Percentiles rank a stretch among this genome's conserved stretches.
Conservation (phyloP, 2,888 invertebrate genomes). For the Steromphala cineraria region DNA sequence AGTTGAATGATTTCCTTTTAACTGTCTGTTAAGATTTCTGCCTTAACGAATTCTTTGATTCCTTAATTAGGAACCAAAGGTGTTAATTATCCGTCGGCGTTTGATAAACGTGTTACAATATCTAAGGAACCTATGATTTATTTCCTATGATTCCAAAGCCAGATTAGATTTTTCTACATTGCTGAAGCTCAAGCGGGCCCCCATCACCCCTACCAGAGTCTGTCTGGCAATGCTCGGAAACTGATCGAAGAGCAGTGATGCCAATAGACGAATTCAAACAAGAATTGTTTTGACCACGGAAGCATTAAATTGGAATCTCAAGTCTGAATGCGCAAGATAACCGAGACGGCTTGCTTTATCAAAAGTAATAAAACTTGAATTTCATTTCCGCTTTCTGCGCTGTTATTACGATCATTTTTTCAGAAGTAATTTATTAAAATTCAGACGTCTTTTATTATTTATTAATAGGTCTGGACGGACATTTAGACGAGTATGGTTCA, state of each 20-base stretch:
- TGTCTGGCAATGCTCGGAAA: not conserved
- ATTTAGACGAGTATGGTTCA: no score
- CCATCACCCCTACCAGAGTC: not conserved
- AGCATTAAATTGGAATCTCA: not conserved
- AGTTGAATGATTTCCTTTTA: no score
- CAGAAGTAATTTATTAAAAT: no score
- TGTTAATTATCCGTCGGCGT: not conserved
- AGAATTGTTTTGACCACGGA: constrained; percentile 11
- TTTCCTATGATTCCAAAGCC: not conserved
- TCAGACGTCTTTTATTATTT: no score
- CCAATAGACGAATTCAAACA: not conserved
- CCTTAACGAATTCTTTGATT: no score
- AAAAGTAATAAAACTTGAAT: no score
- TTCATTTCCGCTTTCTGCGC: no score
- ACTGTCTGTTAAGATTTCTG: no score
- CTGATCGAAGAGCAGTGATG: not conserved
- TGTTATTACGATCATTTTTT: no score
- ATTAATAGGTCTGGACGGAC: no score
- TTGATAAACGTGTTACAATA: not conserved
- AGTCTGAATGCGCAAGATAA: not conserved
- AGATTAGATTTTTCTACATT: not conserved
- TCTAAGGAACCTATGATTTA: not conserved
- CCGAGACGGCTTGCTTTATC: no score
- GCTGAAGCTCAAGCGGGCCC: not conserved
- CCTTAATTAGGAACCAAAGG: no score